Evolutionary conservation across 2,113 vertebrate species (phyloP).

Genomic region (Dryoscopus gambensis): DNA sequence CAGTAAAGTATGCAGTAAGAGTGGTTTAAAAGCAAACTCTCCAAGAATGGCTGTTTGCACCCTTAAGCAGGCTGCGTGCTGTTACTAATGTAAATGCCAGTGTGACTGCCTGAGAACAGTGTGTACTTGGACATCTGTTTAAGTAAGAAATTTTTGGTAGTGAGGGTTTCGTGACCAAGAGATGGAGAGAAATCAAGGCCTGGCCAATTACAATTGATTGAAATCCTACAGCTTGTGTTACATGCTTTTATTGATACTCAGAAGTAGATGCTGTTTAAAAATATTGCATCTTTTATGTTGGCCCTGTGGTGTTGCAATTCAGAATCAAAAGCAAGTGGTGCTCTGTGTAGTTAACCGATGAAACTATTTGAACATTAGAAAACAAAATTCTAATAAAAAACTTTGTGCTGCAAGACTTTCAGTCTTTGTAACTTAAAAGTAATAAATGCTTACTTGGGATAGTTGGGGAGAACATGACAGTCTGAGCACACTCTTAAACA

Average conservation of each 20-base stretch:
- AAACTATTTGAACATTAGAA: slow-evolving; percentile 16
- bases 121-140: background rate
- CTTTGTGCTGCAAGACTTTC: slow-evolving; percentile 33
- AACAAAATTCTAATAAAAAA: slow-evolving; percentile 29
- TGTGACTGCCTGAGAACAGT: background rate
- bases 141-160: background rate
- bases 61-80: background rate
- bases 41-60: background rate
- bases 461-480: background rate
- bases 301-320: slow-evolving; percentile 1
- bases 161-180: background rate
- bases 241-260: slow-evolving; percentile 10
- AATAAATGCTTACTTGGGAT: background rate
- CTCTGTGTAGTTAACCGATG: slow-evolving; percentile 7
- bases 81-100: background rate
- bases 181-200: background rate
- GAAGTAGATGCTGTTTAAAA: slow-evolving; percentile 52
- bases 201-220: background rate
- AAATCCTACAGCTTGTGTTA: background rate
- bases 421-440: slow-evolving; percentile 13
- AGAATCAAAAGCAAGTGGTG: slow-evolving; percentile 47
- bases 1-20: background rate
- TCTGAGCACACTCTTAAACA: slow-evolving; percentile 18
- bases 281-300: slow-evolving; percentile 25
- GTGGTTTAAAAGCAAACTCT: background rate